Evolutionary conservation across 1,140 invertebrate species (phyloP).

Genomic region (Leptopilina clavipes): DNA sequence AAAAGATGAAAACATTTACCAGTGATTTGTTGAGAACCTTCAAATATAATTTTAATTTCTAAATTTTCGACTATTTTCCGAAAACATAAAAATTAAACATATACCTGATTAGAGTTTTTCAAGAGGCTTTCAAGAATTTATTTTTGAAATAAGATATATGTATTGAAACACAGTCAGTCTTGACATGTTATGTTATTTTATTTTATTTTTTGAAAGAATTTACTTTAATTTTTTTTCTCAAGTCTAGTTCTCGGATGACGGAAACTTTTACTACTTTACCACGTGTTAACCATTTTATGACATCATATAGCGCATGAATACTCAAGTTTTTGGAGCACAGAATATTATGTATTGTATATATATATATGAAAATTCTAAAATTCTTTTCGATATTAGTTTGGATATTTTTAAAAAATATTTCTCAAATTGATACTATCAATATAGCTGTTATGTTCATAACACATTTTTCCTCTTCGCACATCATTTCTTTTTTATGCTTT

Average conservation of each 20-base stretch:
- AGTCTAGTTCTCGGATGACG: neutral
- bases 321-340: neutral
- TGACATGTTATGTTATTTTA: neutral
- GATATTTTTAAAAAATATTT: too few relatives aligned
- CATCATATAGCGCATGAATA: constrained; percentile 1
- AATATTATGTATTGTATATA: neutral
- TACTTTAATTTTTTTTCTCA: neutral
- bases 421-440: too few relatives aligned
- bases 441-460: too few relatives aligned
- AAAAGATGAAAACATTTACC: too few relatives aligned
- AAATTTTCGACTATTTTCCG: too few relatives aligned
- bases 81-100: too few relatives aligned
- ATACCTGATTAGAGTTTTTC: too few relatives aligned
- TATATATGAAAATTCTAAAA: neutral
- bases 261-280: constrained; percentile 26
- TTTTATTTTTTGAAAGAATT: neutral
- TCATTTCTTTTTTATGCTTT: too few relatives aligned
- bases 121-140: neutral
- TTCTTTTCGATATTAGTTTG: too few relatives aligned
- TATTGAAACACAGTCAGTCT: neutral
- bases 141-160: constrained; percentile 4
- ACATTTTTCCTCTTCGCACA: too few relatives aligned
- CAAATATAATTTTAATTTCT: too few relatives aligned
- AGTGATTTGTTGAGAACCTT: too few relatives aligned
- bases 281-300: constrained; percentile 28